Evolutionary conservation across 2,888 invertebrate species (phyloP).

Genomic region (Ochropacha duplaris): DNA sequence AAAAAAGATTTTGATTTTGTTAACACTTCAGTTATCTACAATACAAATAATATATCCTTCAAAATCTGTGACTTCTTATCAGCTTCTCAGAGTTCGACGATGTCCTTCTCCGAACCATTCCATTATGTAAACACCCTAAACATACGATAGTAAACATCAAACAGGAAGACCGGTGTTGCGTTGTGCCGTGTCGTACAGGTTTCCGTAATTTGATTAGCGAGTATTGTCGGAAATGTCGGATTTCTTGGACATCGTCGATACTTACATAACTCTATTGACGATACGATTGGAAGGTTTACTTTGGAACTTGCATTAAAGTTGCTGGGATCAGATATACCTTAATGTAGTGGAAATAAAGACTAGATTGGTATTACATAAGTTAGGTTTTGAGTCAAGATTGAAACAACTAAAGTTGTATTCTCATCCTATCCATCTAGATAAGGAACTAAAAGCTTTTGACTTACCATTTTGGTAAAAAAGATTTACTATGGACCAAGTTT

Average conservation of each 20-base stretch:
- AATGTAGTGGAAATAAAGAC: background rate
- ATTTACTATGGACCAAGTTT: too few species aligned
- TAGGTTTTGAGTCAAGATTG: too few species aligned
- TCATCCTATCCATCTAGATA: too few species aligned
- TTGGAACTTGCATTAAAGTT: background rate
- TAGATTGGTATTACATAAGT: too few species aligned
- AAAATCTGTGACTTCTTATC: too few species aligned
- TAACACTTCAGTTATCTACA: too few species aligned
- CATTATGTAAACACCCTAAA: background rate
- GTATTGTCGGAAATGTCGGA: conserved; percentile 8
- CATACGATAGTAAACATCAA: background rate
- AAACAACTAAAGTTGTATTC: too few species aligned
- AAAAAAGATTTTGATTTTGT: too few species aligned
- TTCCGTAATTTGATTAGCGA: conserved; percentile 45
- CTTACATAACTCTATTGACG: conserved; percentile 5
- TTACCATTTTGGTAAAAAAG: too few species aligned
- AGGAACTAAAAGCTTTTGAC: too few species aligned
- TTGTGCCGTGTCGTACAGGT: conserved; percentile 14
- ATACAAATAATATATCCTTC: too few species aligned
- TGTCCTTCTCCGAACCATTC: background rate
- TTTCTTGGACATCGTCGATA: conserved; percentile 14
- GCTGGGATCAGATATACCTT: background rate
- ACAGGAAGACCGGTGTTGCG: conserved; percentile 22
- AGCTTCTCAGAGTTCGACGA: too few species aligned
- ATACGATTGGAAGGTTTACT: background rate